Evolutionary conservation across 2,113 vertebrate genomes (phyloP), one percentile per base, ranked within the genome.

Genomic region (Pangasianodon gigas): DNA sequence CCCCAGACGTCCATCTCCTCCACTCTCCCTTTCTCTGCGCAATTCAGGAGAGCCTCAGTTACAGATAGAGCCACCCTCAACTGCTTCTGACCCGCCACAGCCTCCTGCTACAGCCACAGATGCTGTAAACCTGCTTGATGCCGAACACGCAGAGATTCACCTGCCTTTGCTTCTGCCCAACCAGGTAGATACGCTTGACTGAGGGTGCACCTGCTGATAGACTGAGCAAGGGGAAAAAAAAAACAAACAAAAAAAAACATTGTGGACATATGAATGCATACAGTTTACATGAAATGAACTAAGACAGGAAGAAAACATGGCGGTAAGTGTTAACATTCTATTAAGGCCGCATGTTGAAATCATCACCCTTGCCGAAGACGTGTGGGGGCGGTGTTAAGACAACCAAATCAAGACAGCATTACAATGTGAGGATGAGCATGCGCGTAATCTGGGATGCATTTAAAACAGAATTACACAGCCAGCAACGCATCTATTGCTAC

Each of bases 21-120:
- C 94, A 0, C 94, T 98, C 77, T 99, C 98, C 0, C 96, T 98
- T 51, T 99, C 98, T 89, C 92, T 97, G 89, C 95, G 97, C 85
- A 98, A 98, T 90, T 99, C 98, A 29, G 96, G 97, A 93, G 98
- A 98, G 0, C 97, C 1, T 87, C 96, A 0, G 21, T 77, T 97
- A 41, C 96, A 95, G 77, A 96, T 96, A 0, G 96, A 95, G 1
- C 94, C 93, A 0, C 94, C 96, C 2, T 97, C 97, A 0, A 3
- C 93, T 0, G 91, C 94, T 13, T 98, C 97, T 0, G 96, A 96
- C 90, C 94, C 93, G 60, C 77, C 48, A 11, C 95, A 94, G 90
- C 93, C 82, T 1, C 95, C 94, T 0, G 94, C 93, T 81, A 95
- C 96, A 0, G 92, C 93, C 0, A 69, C 96, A 0, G 94, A 94